These are phyloP conservation scores for Idaea aversata DNA, from an alignment of 2,888 invertebrate species.

Conservation along the genomic window DNA sequence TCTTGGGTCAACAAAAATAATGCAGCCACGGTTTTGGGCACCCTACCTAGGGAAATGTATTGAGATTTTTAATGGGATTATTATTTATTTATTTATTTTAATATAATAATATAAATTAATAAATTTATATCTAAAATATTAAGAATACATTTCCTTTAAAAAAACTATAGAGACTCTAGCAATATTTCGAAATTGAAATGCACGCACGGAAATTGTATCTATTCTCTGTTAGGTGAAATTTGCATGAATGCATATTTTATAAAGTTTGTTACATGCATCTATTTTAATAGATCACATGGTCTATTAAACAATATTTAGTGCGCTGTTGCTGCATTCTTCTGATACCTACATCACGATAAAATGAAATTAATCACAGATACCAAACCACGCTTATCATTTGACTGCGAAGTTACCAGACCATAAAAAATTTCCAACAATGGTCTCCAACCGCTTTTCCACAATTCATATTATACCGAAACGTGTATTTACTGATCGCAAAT, in stretches of 20 bases:
- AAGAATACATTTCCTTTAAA: too few relatives aligned
- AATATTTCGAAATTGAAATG: too few relatives aligned
- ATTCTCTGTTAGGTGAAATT: background rate
- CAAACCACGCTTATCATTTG: slow-evolving; percentile 40
- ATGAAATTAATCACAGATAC: slow-evolving; percentile 38
- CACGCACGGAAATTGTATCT: too few relatives aligned
- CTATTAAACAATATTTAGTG: background rate
- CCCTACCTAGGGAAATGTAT: too few relatives aligned
- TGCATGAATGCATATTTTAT: background rate
- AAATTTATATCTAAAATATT: too few relatives aligned
- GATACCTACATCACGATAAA: slow-evolving; percentile 22
- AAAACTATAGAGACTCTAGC: too few relatives aligned
- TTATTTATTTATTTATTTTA: too few relatives aligned
- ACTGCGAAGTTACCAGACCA: slow-evolving; percentile 38
- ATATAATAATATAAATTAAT: too few relatives aligned
- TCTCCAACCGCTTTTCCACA: slow-evolving; percentile 27
- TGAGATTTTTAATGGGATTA: too few relatives aligned
- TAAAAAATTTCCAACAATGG: slow-evolving; percentile 38
- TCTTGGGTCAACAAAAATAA: too few relatives aligned
- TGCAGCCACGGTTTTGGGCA: too few relatives aligned
- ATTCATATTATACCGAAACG: slow-evolving; percentile 25
- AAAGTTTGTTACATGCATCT: background rate
- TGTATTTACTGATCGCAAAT: slow-evolving; percentile 6
- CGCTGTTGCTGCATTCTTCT: background rate
- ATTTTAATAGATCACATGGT: background rate